These are phyloP conservation scores for Drosophila prostipennis DNA, from an alignment of 2,888 invertebrate genomes.

Conservation along the genomic window DNA sequence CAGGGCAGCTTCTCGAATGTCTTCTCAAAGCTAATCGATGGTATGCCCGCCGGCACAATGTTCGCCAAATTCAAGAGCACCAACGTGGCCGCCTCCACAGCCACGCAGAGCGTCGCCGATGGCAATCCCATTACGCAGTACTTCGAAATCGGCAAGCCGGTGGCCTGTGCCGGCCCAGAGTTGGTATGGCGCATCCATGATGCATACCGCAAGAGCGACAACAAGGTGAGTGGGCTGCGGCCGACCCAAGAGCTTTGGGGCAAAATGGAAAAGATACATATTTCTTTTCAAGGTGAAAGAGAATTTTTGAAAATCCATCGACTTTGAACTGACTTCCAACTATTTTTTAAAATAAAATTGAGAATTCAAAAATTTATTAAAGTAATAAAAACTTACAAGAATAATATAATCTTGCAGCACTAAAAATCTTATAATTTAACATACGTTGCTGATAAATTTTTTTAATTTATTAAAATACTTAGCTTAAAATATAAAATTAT, in stretches of 20 bases:
- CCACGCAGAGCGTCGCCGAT: slow-evolving; percentile 86
- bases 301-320: neutral
- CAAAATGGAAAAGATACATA: neutral
- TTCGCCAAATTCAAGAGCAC: slow-evolving; percentile 90
- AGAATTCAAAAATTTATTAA: no score
- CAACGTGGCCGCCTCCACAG: slow-evolving; percentile 84
- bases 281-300: neutral
- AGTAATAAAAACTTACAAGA: no score
- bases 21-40: slow-evolving; percentile 84
- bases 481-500: no score
- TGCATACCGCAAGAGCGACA: slow-evolving; percentile 93
- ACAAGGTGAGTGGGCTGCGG: slow-evolving; percentile 88
- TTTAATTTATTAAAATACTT: no score
- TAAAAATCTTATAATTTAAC: no score
- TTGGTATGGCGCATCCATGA: slow-evolving; percentile 96
- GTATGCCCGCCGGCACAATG: slow-evolving; percentile 87
- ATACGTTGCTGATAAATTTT: no score
- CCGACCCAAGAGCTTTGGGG: neutral
- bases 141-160: slow-evolving; percentile 94
- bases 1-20: slow-evolving; percentile 84
- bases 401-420: no score
- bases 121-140: slow-evolving; percentile 93
- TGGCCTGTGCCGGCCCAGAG: slow-evolving; percentile 93
- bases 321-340: neutral
- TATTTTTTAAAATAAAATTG: no score